Evolutionary conservation across 2,797 vertebrate genomes (phyloP).

Genomic region (Anabas testudineus): DNA sequence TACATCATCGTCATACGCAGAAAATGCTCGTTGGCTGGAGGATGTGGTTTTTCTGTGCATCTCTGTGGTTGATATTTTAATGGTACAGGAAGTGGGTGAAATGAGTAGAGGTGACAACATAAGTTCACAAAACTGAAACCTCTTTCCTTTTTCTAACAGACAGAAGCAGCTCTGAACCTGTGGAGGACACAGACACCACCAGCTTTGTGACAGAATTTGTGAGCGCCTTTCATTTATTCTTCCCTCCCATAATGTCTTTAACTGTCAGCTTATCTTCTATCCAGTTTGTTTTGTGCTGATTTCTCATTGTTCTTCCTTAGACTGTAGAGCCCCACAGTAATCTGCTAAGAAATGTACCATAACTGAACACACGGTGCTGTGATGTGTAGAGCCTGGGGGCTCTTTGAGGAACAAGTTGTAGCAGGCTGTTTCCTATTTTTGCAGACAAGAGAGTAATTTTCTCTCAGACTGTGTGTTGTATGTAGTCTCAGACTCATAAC

Average conservation of each 20-base stretch:
- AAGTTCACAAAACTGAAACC: not conserved
- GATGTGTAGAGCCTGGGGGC: slow-evolving; percentile 47
- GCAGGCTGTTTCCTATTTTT: slow-evolving; percentile 57
- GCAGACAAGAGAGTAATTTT: slow-evolving; percentile 53
- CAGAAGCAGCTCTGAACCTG: slow-evolving; percentile 88
- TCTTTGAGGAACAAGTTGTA: slow-evolving; percentile 64
- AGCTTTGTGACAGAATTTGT: slow-evolving; percentile 90
- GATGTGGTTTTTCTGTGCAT: slow-evolving; percentile 30
- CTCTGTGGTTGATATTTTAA: not conserved
- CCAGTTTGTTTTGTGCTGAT: slow-evolving; percentile 48
- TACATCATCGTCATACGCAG: not conserved
- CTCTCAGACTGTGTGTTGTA: slow-evolving; percentile 26
- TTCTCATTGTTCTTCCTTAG: slow-evolving; percentile 40
- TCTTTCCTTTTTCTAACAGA: slow-evolving; percentile 74
- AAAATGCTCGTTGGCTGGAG: not conserved
- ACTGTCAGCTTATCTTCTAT: slow-evolving; percentile 19
- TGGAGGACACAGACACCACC: slow-evolving; percentile 96
- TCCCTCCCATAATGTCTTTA: not conserved
- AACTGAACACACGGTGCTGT: slow-evolving; percentile 53
- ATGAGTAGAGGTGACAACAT: not conserved
- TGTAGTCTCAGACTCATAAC: slow-evolving; percentile 19
- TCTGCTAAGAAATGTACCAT: slow-evolving; percentile 60
- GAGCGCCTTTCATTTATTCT: slow-evolving; percentile 46
- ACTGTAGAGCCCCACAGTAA: slow-evolving; percentile 45
- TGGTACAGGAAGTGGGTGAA: slow-evolving; percentile 4